Evolutionary conservation across 2,888 invertebrate genomes (phyloP).

Genomic region (Phalera bucephala): DNA sequence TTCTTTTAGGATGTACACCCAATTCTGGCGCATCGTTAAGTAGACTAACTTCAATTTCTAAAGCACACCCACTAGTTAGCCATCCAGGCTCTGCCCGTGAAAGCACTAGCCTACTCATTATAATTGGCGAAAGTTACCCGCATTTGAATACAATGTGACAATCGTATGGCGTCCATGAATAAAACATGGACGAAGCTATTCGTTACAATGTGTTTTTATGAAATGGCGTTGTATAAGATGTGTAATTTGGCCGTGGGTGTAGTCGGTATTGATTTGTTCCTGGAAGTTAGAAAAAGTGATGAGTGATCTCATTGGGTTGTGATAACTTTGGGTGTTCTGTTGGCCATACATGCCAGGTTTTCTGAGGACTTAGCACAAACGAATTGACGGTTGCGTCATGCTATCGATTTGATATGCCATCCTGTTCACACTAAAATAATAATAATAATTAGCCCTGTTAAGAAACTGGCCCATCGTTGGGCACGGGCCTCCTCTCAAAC

Average conservation of each 20-base stretch:
- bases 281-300: slow-evolving; percentile 11
- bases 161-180: slow-evolving; percentile 65
- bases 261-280: slow-evolving; percentile 18
- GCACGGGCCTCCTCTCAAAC: too few species aligned
- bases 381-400: too few species aligned
- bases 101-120: slow-evolving; percentile 53
- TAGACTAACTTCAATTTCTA: slow-evolving; percentile 14
- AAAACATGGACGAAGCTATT: slow-evolving; percentile 54
- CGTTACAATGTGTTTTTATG: slow-evolving; percentile 57
- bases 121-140: slow-evolving; percentile 74
- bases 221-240: slow-evolving; percentile 47
- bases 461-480: too few species aligned
- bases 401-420: too few species aligned
- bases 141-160: slow-evolving; percentile 78
- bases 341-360: too few species aligned
- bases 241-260: slow-evolving; percentile 45
- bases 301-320: background rate
- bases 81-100: slow-evolving; percentile 54
- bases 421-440: too few species aligned
- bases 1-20: too few species aligned
- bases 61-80: slow-evolving; percentile 39
- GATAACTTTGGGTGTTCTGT: too few species aligned
- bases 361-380: too few species aligned
- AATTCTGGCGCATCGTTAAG: too few species aligned
- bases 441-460: too few species aligned